These are phyloP conservation scores for human DNA, from an alignment of 2,113 vertebrate genomes.

Conservation along the genomic window DNA sequence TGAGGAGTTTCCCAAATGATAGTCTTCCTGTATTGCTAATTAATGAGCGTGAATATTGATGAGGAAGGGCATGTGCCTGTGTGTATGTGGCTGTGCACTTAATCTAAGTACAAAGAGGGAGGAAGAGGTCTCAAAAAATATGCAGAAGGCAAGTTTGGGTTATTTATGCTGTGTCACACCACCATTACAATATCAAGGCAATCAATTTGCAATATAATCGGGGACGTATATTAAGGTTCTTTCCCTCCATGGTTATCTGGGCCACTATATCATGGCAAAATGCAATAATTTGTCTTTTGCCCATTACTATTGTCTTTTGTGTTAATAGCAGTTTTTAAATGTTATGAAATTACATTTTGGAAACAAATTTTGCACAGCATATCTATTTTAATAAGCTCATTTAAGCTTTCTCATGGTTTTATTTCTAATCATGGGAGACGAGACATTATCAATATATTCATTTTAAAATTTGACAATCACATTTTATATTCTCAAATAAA, in stretches of 20 bases:
- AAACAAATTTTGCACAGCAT: conserved; percentile 33
- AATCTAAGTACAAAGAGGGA: conserved; percentile 76
- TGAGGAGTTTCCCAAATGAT: conserved; percentile 81
- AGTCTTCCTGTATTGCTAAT: conserved; percentile 84
- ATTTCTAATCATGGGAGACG: not conserved
- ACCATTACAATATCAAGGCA: conserved; percentile 59
- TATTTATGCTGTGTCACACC: conserved; percentile 83
- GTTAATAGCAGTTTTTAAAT: conserved; percentile 54
- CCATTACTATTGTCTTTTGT: conserved; percentile 43
- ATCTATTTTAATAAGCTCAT: conserved; percentile 42
- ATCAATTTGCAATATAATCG: conserved; percentile 73
- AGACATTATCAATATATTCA: not conserved
- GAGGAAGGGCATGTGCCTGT: conserved; percentile 58
- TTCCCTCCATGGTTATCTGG: conserved; percentile 37
- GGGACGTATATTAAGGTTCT: conserved; percentile 12
- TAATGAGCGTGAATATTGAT: conserved; percentile 85
- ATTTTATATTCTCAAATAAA: conserved; percentile 2
- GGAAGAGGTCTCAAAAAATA: conserved; percentile 74
- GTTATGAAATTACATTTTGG: conserved; percentile 35
- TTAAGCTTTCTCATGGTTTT: conserved; percentile 61
- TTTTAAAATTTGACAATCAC: conserved; percentile 33
- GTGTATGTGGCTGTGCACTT: conserved; percentile 71
- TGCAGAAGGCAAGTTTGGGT: conserved; percentile 77
- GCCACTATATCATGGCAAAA: conserved; percentile 46
- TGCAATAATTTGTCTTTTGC: conserved; percentile 42